Evolutionary conservation across 2,797 vertebrate species (phyloP), one percentile per base, ranked within the genome.

Genomic region (Syndactyla subalaris): DNA sequence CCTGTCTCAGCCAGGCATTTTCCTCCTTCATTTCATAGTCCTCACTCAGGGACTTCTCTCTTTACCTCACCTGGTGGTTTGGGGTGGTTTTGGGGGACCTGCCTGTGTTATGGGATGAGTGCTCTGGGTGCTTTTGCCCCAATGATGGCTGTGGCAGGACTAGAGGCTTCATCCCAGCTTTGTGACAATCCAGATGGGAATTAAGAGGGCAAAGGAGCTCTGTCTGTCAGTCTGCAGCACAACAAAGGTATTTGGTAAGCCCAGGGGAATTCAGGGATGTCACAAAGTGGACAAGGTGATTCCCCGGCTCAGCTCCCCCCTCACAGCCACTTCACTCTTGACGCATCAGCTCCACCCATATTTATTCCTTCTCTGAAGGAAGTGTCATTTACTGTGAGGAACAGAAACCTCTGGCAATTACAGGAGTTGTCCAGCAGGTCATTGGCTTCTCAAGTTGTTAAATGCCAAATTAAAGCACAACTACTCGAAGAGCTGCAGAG

Each of bases 281-380:
- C 21, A 14, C 36, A n/a, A 1, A 41, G 6, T 1, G 12, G 22
- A 4, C 2, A 10, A 39, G 45, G 49, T 27, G 65, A 12, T 36
- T n/a, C 36, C 52, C 14, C 5, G 5, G 19, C 48, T 45, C n/a
- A 5, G 27, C 75, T 67, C n/a, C 51, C 20, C 4, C 15, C 29
- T 72, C 2, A 2, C 59, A 72, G 38, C 38, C 82, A 10, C 58
- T 27, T 66, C 13, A 0, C 39, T 57, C 59, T 17, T 34, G 27
- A 39, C 57, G 65, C 23, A 0, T 4, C 4, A 2, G 23, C 49
- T 61, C 77, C 12, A 1, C 59, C 68, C 30, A 1, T 1, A 0
- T 41, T 65, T 23, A 2, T 26, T 77, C 30, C 38, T 26, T 39
- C 24, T 68, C 55, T 30, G 3, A 24, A 55, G 61, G 70, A 84